These are phyloP conservation scores for Hyla sarda DNA, from an alignment of 2,113 vertebrate genomes.

Conservation along the genomic window DNA sequence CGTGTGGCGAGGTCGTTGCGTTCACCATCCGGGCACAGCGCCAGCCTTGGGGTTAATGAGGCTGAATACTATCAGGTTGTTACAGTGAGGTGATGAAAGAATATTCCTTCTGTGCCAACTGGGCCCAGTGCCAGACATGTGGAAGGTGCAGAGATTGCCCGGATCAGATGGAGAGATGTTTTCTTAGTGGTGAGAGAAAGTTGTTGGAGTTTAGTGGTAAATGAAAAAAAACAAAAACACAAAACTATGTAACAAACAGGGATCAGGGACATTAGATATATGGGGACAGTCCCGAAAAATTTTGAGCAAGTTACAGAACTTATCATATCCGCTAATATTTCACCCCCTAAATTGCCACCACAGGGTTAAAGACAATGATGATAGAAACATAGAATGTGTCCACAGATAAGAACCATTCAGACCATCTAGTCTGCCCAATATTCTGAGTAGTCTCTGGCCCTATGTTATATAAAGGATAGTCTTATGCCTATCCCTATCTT, in stretches of 20 bases:
- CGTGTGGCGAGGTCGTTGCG: slow-evolving; percentile 9
- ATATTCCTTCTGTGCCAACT: background rate
- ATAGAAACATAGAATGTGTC: too few species aligned
- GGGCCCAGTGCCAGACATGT: background rate
- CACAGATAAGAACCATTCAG: too few species aligned
- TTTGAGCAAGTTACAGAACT: too few species aligned
- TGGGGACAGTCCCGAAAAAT: background rate
- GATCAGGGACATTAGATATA: background rate
- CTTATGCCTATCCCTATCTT: too few species aligned
- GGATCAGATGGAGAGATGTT: background rate
- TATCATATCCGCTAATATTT: too few species aligned
- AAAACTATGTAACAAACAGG: background rate
- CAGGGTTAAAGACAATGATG: too few species aligned
- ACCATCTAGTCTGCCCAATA: too few species aligned
- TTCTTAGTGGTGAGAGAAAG: slow-evolving; percentile 1
- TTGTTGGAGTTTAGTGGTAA: background rate
- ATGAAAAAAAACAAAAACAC: background rate
- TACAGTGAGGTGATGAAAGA: slow-evolving; percentile 32
- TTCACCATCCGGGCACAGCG: slow-evolving; percentile 16
- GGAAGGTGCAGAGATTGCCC: background rate
- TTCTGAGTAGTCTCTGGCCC: too few species aligned
- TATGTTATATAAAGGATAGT: too few species aligned
- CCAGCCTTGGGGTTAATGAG: slow-evolving; percentile 36
- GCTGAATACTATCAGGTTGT: slow-evolving; percentile 40
- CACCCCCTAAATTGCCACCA: too few species aligned